Evolutionary conservation across 1,140 invertebrate species (phyloP).

Genomic region (Drosophila guanche): DNA sequence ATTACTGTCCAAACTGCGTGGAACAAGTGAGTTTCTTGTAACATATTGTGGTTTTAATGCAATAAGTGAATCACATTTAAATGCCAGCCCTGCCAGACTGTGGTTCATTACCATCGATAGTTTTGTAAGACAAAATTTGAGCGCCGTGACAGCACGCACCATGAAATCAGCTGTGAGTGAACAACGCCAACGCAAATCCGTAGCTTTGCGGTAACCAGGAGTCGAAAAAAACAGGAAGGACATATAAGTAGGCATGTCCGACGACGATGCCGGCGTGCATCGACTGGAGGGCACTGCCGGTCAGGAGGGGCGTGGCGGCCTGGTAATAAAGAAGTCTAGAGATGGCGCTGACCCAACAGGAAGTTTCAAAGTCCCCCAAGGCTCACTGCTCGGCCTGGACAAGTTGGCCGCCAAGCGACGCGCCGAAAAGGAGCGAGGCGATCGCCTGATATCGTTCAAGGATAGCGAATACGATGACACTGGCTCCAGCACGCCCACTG

Average conservation of each 20-base stretch:
- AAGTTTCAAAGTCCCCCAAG: slow-evolving; percentile 91
- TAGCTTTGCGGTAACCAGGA: slow-evolving; percentile 36
- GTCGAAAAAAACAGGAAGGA: neutral
- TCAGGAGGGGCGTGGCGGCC: slow-evolving; percentile 88
- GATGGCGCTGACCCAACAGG: slow-evolving; percentile 83
- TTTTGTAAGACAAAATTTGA: no score
- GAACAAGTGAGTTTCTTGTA: no score
- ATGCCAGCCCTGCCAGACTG: no score
- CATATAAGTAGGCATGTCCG: slow-evolving; percentile 50
- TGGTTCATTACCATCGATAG: no score
- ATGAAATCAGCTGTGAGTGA: slow-evolving; percentile 24
- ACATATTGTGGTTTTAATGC: no score
- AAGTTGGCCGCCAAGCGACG: slow-evolving; percentile 91
- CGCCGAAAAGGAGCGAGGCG: slow-evolving; percentile 86
- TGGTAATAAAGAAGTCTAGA: slow-evolving; percentile 92
- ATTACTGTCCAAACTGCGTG: no score
- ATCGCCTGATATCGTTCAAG: slow-evolving; percentile 87
- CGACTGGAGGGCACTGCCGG: slow-evolving; percentile 90
- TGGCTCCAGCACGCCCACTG: slow-evolving; percentile 66
- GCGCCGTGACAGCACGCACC: slow-evolving; percentile 10
- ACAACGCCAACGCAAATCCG: slow-evolving; percentile 52
- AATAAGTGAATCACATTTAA: no score
- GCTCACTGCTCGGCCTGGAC: slow-evolving; percentile 94
- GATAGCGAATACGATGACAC: slow-evolving; percentile 86
- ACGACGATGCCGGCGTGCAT: slow-evolving; percentile 86